These are phyloP conservation scores for Smutsia gigantea DNA, from an alignment of 2,797 vertebrate genomes.

Conservation along the genomic window DNA sequence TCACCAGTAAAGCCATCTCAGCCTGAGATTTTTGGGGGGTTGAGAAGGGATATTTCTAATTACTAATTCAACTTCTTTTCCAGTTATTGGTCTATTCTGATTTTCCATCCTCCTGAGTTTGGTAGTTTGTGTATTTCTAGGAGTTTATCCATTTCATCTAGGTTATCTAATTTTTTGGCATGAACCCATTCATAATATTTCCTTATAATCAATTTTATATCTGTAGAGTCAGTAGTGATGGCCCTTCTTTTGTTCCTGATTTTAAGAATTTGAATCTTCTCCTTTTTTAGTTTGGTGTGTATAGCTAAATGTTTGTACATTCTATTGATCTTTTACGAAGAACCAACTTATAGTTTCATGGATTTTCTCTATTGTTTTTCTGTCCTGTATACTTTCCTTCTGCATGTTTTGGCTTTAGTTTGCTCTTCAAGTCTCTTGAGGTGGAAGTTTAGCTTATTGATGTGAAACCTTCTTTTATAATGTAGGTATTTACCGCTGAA, in stretches of 20 bases:
- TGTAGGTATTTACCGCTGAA: not conserved
- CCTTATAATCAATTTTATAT: not conserved
- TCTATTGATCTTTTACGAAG: constrained; percentile 10
- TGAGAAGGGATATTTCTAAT: not conserved
- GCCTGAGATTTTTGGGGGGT: not conserved
- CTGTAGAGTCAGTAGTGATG: not conserved
- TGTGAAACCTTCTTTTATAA: constrained; percentile 26
- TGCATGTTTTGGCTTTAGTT: constrained; percentile 12
- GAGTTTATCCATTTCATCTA: constrained; percentile 28
- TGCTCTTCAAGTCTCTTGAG: constrained; percentile 4
- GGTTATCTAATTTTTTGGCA: constrained; percentile 20
- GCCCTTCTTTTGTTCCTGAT: not conserved
- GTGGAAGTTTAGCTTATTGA: not conserved
- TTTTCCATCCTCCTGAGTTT: constrained; percentile 32
- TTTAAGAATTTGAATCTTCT: constrained; percentile 46
- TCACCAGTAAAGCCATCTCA: not conserved
- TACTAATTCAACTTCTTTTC: constrained; percentile 22
- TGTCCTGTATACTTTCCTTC: constrained; percentile 23
- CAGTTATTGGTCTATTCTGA: constrained; percentile 1
- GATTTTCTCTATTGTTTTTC: constrained; percentile 3
- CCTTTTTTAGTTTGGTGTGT: not conserved
- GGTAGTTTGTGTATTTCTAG: constrained; percentile 26
- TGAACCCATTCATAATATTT: not conserved
- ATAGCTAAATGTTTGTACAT: not conserved
- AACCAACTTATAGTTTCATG: constrained; percentile 16